Evolutionary conservation across 2,113 vertebrate species (phyloP), one percentile per base, ranked within the genome.

Genomic region (Argyrosomus japonicus): DNA sequence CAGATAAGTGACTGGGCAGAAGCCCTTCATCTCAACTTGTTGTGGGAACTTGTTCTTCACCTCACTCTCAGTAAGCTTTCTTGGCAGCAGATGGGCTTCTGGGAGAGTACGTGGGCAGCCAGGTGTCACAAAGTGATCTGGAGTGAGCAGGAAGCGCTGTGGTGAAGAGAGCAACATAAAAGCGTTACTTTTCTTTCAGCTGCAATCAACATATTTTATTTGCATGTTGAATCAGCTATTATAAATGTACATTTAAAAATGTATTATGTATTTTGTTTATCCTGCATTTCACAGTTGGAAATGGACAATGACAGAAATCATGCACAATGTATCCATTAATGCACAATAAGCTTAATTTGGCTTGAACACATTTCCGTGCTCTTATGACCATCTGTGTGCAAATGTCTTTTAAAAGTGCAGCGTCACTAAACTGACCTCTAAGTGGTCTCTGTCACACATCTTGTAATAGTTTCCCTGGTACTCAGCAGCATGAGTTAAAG

Each of bases 1-100:
- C 80, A 95, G 82, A 76, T 97, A 99, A 62, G 97, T 97, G 84
- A 99, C 96, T 5, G 98, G 96, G 81, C 98, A 99, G 89, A 96
- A 98, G 60, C 98, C 97, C 75, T 95, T 96, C 93, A 99, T 93
- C 90, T 99, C 97, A 17, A 95, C 95, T 60, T 94, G 95, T 79
- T 89, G 82, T 54, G 97, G 98, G 88, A 97, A 97, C 58, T 77
- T 94, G 53, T 92, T 92, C 88, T 96, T 98, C 78, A 98, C 94
- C 86, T 97, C 95, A 61, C 87, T 87, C 0, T 76, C 87, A 0
- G 93, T 97, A 71, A 99, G 88, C 74, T 87, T 97, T 86, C 87
- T 94, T 48, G 98, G 98, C 57, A 98, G 89, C 93, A 94, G 91
- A 21, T 95, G 53, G 5, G 92, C 58, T 25, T 94, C 21, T 50